Conservation (phyloP, 2,888 invertebrate genomes). For the Hylaea fasciaria region DNA sequence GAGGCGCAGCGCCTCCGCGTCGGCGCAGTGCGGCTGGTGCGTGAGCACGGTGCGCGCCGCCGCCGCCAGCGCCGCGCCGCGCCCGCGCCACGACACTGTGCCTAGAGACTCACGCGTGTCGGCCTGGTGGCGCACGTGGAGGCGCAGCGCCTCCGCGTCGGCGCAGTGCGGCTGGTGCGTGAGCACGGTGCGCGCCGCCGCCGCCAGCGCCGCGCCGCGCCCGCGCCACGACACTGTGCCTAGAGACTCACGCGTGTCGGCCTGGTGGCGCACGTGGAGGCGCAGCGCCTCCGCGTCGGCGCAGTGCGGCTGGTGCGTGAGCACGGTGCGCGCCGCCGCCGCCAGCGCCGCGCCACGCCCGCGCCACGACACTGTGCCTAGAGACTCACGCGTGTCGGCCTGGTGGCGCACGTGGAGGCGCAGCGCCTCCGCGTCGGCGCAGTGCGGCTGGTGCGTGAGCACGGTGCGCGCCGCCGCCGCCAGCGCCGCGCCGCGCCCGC, state of each 20-base stretch:
- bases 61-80: constrained; percentile 78
- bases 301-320: no score
- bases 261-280: no score
- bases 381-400: constrained; percentile 58
- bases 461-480: constrained; percentile 85
- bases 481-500: constrained; percentile 77
- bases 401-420: constrained; percentile 80
- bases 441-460: constrained; percentile 90
- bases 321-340: no score
- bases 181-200: constrained; percentile 85
- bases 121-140: constrained; percentile 78
- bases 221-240: no score
- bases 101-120: constrained; percentile 57
- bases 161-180: constrained; percentile 90
- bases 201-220: constrained; percentile 78
- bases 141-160: constrained; percentile 84
- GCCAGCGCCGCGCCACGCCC: no score
- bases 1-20: constrained; percentile 84
- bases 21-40: constrained; percentile 88
- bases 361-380: no score
- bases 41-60: constrained; percentile 87
- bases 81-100: constrained; percentile 86
- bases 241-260: no score
- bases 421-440: constrained; percentile 85
- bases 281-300: no score